Conservation (phyloP, 2,888 invertebrate species). For the Luperina testacea region DNA sequence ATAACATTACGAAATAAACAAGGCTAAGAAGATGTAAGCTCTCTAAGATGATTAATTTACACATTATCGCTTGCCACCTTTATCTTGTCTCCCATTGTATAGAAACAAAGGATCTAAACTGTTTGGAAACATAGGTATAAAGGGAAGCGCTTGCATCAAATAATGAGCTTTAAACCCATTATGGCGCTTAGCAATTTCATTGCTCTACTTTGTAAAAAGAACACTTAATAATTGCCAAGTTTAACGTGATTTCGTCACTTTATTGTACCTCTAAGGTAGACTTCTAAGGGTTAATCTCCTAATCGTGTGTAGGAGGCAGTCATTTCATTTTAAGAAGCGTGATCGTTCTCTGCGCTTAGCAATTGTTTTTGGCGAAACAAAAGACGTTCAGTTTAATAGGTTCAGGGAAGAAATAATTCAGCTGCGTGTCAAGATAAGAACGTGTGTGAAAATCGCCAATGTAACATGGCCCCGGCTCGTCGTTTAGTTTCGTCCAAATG, state of each 20-base stretch:
- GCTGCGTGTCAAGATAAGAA: slow-evolving; percentile 1
- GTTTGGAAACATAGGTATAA: slow-evolving; percentile 62
- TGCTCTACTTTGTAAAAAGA: slow-evolving; percentile 66
- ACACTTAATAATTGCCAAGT: slow-evolving; percentile 57
- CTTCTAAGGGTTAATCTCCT: slow-evolving; percentile 37
- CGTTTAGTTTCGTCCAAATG: slow-evolving; percentile 35
- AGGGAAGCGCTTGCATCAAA: slow-evolving; percentile 61
- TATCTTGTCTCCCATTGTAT: slow-evolving; percentile 48
- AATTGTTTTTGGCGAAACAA: slow-evolving; percentile 17
- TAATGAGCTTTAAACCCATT: slow-evolving; percentile 64
- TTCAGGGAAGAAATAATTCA: not conserved
- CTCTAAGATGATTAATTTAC: slow-evolving; percentile 36
- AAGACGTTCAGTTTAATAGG: not conserved
- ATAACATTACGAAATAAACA: slow-evolving; percentile 11
- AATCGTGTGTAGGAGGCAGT: slow-evolving; percentile 35
- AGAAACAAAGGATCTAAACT: slow-evolving; percentile 60
- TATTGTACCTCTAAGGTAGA: slow-evolving; percentile 35
- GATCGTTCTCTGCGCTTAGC: slow-evolving; percentile 12
- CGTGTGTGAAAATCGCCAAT: slow-evolving; percentile 18
- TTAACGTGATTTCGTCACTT: slow-evolving; percentile 56
- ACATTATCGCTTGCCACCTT: slow-evolving; percentile 40
- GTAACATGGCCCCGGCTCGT: slow-evolving; percentile 6
- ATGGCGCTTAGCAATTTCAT: slow-evolving; percentile 64
- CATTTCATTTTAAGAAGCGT: slow-evolving; percentile 32
- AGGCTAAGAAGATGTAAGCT: slow-evolving; percentile 8